Base-by-base conservation (phyloP, 2,113 vertebrate genomes). In the Pseudopipra pipra region DNA sequence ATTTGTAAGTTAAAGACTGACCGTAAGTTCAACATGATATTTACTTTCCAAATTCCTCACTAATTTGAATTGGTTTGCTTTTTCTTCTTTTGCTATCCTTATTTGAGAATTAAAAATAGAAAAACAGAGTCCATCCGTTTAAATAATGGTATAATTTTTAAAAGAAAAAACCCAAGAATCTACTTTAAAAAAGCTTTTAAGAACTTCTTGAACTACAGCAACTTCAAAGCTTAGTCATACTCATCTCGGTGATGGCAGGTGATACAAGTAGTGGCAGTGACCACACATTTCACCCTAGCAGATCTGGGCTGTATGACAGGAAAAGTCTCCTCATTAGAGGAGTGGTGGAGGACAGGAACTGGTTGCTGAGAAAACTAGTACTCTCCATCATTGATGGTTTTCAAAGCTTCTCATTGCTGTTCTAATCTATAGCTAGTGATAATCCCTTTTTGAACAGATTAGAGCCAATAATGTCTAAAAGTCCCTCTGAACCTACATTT, bases 231-330 rank as follows among this genome's bases (percentile, higher is more conserved):
- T 10, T 66, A 47, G 16, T 44, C 15, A 51, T 74, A 10, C 25
- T 72, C 2, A 19, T 88, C 39, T 21, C 77, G 41, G 9, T 65
- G 31, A 14, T 47, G 37, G 68, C 18, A 52, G 49, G 41, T 65
- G 51, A 51, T 43, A 7, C 1, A n/a, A 52, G n/a, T 9, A 52
- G 43, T 72, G 31, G 6, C 18, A 77, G 37, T 19, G 33, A 37
- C 47, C 33, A 19, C 0, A 0, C 1, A 5, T 67, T 87, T 79
- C 21, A 20, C 10, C 17, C 12, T 30, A 28, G 28, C 51, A 44
- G 9, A 4, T 78, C 66, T 28, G 44, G 41, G 9, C 30, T 81
- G 52, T 39, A 23, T 49, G n/a, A 41, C 4, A 67, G 23, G 25
- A 67, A 81, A 91, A 63, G 15, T 10, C 25, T 71, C 23, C n/a